These are phyloP conservation scores for Laspeyria flexula DNA, from an alignment of 2,888 invertebrate genomes.

Conservation along the genomic window DNA sequence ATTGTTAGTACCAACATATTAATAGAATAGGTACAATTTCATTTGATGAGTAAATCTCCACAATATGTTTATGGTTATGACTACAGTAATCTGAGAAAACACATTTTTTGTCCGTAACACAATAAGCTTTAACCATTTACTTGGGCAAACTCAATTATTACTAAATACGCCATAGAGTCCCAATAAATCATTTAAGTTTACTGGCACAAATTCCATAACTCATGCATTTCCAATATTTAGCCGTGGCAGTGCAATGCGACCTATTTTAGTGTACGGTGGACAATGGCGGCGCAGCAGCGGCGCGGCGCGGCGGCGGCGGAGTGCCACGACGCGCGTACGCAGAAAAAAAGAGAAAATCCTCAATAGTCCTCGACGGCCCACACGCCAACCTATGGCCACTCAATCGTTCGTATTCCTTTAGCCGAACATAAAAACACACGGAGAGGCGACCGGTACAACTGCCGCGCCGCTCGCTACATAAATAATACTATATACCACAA, in stretches of 20 bases:
- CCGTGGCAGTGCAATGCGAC: constrained; percentile 68
- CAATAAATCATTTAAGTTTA: constrained; percentile 67
- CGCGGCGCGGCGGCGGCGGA: constrained; percentile 34
- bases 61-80: too few species aligned
- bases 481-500: constrained; percentile 1
- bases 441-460: constrained; percentile 53
- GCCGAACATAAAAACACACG: constrained; percentile 50
- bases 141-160: constrained; percentile 34
- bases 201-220: constrained; percentile 54
- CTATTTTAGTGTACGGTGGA: constrained; percentile 73
- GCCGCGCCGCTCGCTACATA: too few species aligned
- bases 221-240: constrained; percentile 66
- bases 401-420: constrained; percentile 76
- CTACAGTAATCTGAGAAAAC: neutral
- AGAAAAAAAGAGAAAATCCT: constrained; percentile 73
- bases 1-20: too few species aligned
- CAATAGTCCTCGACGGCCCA: constrained; percentile 82
- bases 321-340: constrained; percentile 59
- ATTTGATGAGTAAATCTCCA: too few species aligned
- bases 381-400: constrained; percentile 82
- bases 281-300: constrained; percentile 55
- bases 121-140: constrained; percentile 10
- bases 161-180: constrained; percentile 45
- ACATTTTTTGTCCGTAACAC: neutral
- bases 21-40: too few species aligned